Evolutionary conservation across 2,888 invertebrate species (phyloP).

Genomic region (Sabatieria punctata): DNA sequence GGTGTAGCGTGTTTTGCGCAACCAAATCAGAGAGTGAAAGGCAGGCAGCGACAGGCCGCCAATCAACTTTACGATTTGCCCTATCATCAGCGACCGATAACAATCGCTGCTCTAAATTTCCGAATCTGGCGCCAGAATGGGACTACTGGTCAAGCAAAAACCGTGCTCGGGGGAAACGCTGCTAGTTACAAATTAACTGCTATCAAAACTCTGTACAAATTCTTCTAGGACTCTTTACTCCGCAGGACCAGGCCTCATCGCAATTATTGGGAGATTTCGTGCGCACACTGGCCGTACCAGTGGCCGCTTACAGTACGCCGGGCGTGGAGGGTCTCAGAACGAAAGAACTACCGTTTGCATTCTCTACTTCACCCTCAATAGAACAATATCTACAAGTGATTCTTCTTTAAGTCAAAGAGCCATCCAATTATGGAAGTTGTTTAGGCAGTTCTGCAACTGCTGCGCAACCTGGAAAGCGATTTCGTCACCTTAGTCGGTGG

Average conservation of each 20-base stretch:
- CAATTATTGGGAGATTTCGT: constrained; percentile 19
- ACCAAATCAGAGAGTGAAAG: too few relatives aligned
- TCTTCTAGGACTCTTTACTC: constrained; percentile 19
- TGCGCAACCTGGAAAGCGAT: constrained; percentile 19
- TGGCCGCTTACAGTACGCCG: constrained; percentile 21
- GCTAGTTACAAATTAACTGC: too few relatives aligned
- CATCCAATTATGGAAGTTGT: constrained; percentile 1
- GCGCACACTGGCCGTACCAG: constrained; percentile 18
- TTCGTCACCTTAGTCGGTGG: constrained; percentile 21
- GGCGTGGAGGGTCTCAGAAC: constrained; percentile 18
- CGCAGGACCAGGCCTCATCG: constrained; percentile 22
- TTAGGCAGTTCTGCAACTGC: constrained; percentile 12
- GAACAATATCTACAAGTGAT: constrained; percentile 18
- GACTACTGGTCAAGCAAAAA: too few relatives aligned
- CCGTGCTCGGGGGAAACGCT: too few relatives aligned
- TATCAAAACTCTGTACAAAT: background rate
- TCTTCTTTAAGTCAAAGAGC: background rate
- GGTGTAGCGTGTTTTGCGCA: too few relatives aligned
- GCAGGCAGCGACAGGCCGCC: too few relatives aligned
- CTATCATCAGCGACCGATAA: too few relatives aligned
- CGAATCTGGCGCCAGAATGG: too few relatives aligned
- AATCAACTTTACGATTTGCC: too few relatives aligned
- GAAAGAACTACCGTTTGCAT: constrained; percentile 12
- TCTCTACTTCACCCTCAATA: constrained; percentile 21
- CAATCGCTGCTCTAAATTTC: too few relatives aligned